phyloP scores from a whole-genome alignment of 2,113 vertebrate genomes.

The Macroglossus sobrinus region DNA sequence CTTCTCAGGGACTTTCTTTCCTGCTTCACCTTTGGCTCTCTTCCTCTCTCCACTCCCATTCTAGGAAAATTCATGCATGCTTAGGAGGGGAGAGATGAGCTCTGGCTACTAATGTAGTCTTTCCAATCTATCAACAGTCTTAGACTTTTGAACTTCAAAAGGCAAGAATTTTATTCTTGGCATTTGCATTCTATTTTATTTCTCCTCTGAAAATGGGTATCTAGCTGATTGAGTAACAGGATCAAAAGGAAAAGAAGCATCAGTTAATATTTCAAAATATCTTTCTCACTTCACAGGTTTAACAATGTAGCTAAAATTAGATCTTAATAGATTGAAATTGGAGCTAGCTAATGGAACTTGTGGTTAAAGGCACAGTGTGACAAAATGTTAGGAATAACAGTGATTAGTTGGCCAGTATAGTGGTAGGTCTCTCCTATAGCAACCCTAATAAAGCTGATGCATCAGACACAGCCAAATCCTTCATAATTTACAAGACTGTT shows the following conservation, averaged over 20 bases:
- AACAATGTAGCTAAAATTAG: neutral
- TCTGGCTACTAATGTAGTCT: neutral
- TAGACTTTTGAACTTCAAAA: neutral
- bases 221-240: neutral
- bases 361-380: neutral
- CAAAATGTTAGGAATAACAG: neutral
- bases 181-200: neutral
- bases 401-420: neutral
- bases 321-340: neutral
- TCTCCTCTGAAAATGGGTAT: neutral
- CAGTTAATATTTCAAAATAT: neutral
- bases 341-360: neutral
- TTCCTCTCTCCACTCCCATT: neutral
- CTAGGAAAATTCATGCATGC: neutral
- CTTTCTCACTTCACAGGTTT: neutral
- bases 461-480: neutral
- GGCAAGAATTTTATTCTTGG: neutral
- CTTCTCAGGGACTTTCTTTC: neutral
- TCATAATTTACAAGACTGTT: neutral
- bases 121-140: neutral
- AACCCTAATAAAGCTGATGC: neutral
- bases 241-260: neutral
- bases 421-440: neutral
- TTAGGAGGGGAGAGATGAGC: too few relatives aligned
- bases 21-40: neutral